These are phyloP conservation scores for Cyphomyrmex costatus DNA, from an alignment of 1,140 invertebrate genomes.

Conservation along the genomic window DNA sequence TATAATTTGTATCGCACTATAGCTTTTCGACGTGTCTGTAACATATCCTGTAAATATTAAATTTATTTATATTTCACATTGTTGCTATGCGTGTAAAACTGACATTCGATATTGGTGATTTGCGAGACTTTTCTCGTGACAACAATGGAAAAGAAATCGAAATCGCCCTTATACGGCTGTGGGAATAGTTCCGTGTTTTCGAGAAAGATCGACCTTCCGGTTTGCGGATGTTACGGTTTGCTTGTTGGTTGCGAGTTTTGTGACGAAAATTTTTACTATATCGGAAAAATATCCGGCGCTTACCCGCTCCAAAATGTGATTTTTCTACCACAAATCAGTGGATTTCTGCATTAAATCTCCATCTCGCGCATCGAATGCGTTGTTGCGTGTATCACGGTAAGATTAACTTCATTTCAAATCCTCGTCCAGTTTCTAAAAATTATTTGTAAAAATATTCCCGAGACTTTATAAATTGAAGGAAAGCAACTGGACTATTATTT, in stretches of 20 bases:
- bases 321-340: constrained; percentile 14
- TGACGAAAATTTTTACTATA: constrained; percentile 27
- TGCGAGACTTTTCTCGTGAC: not conserved
- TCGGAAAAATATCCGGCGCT: constrained; percentile 17
- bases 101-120: constrained; percentile 12
- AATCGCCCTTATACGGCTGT: not conserved
- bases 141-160: constrained; percentile 22
- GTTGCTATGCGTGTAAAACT: not conserved
- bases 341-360: constrained; percentile 8
- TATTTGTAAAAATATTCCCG: not conserved
- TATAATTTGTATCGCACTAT: not conserved
- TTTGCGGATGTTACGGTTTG: constrained; percentile 25
- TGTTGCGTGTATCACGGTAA: not conserved
- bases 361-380: not conserved
- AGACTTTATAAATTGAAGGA: not conserved
- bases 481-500: not conserved
- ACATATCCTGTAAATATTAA: not conserved
- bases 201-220: constrained; percentile 33
- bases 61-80: constrained; percentile 35
- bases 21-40: not conserved
- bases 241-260: constrained; percentile 17
- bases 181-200: constrained; percentile 21
- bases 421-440: not conserved
- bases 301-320: not conserved
- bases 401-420: not conserved